Conservation (phyloP, 2,888 invertebrate genomes). For the Ligdia adustata region DNA sequence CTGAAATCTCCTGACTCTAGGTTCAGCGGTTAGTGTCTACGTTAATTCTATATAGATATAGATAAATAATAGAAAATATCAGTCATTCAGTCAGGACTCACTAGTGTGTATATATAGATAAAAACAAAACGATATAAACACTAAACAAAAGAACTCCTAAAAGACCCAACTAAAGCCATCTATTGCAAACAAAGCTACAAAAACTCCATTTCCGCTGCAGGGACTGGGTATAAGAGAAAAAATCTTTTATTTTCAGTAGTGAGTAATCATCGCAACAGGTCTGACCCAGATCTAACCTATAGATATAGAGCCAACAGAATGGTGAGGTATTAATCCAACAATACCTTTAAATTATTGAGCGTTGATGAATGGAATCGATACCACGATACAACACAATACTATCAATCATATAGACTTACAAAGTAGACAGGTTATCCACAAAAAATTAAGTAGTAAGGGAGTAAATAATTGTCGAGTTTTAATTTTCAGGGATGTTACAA, state of each 20-base stretch:
- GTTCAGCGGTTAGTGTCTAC: too few relatives aligned
- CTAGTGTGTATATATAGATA: too few relatives aligned
- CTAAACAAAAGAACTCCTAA: conserved; percentile 19
- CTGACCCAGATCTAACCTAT: conserved; percentile 36
- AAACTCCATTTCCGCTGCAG: conserved; percentile 24
- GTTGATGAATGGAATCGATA: neutral
- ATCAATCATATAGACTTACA: too few relatives aligned
- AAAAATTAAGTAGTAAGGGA: too few relatives aligned
- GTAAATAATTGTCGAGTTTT: too few relatives aligned
- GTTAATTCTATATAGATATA: too few relatives aligned
- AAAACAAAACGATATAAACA: conserved; percentile 15
- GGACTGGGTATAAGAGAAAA: conserved; percentile 18
- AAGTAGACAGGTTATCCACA: too few relatives aligned
- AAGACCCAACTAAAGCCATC: conserved; percentile 16
- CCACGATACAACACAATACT: neutral
- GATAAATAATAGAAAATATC: too few relatives aligned
- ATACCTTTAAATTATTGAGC: conserved; percentile 1
- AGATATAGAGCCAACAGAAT: conserved; percentile 24
- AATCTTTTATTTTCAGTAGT: conserved; percentile 30
- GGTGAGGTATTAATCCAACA: conserved; percentile 1
- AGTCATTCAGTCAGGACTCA: too few relatives aligned
- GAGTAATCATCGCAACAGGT: conserved; percentile 38
- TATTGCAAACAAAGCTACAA: conserved; percentile 21
- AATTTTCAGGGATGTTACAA: too few relatives aligned
- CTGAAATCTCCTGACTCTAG: too few relatives aligned